Conservation (phyloP, 2,797 vertebrate genomes). For the Parauchenoglanis ngamensis region DNA sequence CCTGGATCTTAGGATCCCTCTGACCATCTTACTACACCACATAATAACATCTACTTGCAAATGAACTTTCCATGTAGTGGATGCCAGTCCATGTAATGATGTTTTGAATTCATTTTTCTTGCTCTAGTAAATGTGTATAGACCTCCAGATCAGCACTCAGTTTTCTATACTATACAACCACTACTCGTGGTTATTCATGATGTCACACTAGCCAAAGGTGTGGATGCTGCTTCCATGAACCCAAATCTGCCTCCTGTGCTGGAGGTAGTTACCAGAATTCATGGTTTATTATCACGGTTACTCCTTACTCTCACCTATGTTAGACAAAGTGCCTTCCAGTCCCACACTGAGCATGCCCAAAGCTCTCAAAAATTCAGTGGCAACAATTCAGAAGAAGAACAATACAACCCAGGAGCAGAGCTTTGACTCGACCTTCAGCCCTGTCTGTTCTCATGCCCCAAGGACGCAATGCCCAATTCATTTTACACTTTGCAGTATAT, state of each 20-base stretch:
- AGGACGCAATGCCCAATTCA: not conserved
- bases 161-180: not conserved
- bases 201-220: not conserved
- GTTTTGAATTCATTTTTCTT: constrained; percentile 5
- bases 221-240: not conserved
- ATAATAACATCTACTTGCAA: not conserved
- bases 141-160: not conserved
- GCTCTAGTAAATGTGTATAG: not conserved
- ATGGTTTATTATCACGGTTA: not conserved
- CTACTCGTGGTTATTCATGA: not conserved
- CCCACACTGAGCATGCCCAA: not conserved
- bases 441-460: not conserved
- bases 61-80: not conserved
- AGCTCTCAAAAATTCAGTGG: not conserved
- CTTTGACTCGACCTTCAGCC: not conserved
- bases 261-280: not conserved
- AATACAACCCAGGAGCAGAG: not conserved
- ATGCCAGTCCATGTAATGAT: not conserved
- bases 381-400: not conserved
- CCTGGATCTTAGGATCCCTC: too few species aligned
- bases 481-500: not conserved
- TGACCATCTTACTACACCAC: too few species aligned
- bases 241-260: not conserved
- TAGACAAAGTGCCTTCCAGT: not conserved
- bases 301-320: not conserved